Conservation (phyloP, 2,888 invertebrate species). For the Xestobium rufovillosum region DNA sequence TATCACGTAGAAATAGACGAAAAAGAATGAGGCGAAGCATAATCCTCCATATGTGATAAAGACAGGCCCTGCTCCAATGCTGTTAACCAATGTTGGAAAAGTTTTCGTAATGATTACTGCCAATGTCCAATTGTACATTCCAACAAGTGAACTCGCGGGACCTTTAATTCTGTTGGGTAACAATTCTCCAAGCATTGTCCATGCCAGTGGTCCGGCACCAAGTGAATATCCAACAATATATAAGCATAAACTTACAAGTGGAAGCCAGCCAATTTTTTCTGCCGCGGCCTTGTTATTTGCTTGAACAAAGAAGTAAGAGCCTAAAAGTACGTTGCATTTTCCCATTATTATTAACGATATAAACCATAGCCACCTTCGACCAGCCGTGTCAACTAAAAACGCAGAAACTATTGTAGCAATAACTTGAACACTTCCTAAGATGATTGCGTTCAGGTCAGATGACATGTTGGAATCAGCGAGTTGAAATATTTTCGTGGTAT, state of each 20-base stretch:
- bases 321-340: conserved; percentile 56
- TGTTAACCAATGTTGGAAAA: conserved; percentile 41
- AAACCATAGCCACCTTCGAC: conserved; percentile 66
- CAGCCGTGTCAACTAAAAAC: conserved; percentile 66
- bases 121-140: conserved; percentile 42
- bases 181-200: conserved; percentile 46
- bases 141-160: conserved; percentile 36
- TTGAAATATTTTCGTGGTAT: conserved; percentile 61
- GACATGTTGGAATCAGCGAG: conserved; percentile 59
- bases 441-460: conserved; percentile 59
- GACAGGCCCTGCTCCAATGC: conserved; percentile 37
- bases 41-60: conserved; percentile 48
- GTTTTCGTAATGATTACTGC: conserved; percentile 41
- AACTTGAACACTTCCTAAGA: conserved; percentile 71
- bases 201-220: conserved; percentile 47
- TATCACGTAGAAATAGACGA: conserved; percentile 45
- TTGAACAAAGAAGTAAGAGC: conserved; percentile 59
- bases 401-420: conserved; percentile 58
- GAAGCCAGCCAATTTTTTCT: conserved; percentile 32
- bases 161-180: conserved; percentile 43
- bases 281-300: conserved; percentile 39
- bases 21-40: conserved; percentile 43
- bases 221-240: conserved; percentile 43
- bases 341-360: conserved; percentile 66
- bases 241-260: conserved; percentile 39